Evolutionary conservation across 1,140 invertebrate species (phyloP), one percentile per base, ranked within the genome.

Genomic region (Zaprionus taronus): DNA sequence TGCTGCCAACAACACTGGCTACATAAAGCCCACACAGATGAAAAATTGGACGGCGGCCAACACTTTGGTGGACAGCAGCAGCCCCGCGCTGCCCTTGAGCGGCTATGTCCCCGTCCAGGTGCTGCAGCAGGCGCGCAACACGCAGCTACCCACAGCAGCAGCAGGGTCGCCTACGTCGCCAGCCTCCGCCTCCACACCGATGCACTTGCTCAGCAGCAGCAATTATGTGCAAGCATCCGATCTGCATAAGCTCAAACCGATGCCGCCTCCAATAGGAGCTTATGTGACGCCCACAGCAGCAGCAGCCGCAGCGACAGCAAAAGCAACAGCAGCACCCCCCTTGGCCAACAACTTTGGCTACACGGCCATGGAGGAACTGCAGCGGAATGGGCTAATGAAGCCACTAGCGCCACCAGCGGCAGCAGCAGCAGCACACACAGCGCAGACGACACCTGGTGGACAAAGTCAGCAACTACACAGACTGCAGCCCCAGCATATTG

Each of bases 281-380:
- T 15, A 34, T 5, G 24, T 56, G 11, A 22, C 41, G 6, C 20
- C 77, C 7, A 38, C 65, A 22, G 6, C 57, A 24, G 11, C 34
- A 4, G 9, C 34, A 24, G 11, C 34, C 2, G 9, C 34, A 14
- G 44, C 63, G 9, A 6, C 47, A 20, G 34, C 49, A n/a, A n/a
- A 20, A n/a, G n/a, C 38, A 9, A 11, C 53, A 20, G n/a, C 4
- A 26, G 36, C 20, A 24, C 6, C 26, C 11, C 72, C 67, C 28
- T 26, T 68, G 5, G 68, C 44, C 44, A 51, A 47, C 17, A 78
- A 76, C 20, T 79, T 81, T 9, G 84, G 84, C 28, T 87, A 87
- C 41, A 87, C 85, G 63, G 60, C 85, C 58, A 90, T 89, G 84
- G 84, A 89, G 70, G 81, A 89, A 47, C 51, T 89, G 75, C 84